Percentiles rank a stretch among this genome's conserved stretches.
These are phyloP conservation scores for Acanthosepion esculentum DNA, from an alignment of 2,888 invertebrate species.

Conservation along the genomic window DNA sequence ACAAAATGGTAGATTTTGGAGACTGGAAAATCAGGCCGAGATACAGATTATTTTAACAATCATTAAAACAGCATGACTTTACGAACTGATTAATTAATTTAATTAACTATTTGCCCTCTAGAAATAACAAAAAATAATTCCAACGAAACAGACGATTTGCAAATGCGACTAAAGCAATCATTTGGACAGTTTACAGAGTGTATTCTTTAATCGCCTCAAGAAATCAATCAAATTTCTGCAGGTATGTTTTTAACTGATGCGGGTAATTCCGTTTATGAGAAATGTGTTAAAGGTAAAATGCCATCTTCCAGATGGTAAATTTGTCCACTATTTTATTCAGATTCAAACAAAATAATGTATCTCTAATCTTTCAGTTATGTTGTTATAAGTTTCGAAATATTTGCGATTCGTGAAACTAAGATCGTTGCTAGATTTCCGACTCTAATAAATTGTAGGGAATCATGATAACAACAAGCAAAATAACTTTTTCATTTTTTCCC, in stretches of 20 bases:
- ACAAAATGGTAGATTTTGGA: background rate
- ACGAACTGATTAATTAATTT: background rate
- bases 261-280: background rate
- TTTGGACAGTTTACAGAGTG: background rate
- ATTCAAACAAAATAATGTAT: too few species aligned
- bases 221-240: constrained; percentile 20
- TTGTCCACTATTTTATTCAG: too few species aligned
- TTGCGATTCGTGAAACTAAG: too few species aligned
- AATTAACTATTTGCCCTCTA: background rate
- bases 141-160: background rate
- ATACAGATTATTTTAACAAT: background rate
- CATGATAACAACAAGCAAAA: too few species aligned
- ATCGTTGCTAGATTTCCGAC: too few species aligned
- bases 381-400: too few species aligned
- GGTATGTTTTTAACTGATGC: background rate
- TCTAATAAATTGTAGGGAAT: too few species aligned
- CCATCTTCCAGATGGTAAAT: too few species aligned
- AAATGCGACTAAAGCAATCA: background rate
- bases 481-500: too few species aligned
- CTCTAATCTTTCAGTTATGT: too few species aligned
- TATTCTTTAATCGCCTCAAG: background rate
- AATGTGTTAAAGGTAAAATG: background rate
- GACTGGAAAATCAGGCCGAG: background rate
- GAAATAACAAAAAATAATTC: background rate
- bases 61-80: background rate